Percentiles rank a stretch among this genome's conserved stretches.
Conservation (phyloP, 2,888 invertebrate genomes). For the Melipona bicolor region DNA sequence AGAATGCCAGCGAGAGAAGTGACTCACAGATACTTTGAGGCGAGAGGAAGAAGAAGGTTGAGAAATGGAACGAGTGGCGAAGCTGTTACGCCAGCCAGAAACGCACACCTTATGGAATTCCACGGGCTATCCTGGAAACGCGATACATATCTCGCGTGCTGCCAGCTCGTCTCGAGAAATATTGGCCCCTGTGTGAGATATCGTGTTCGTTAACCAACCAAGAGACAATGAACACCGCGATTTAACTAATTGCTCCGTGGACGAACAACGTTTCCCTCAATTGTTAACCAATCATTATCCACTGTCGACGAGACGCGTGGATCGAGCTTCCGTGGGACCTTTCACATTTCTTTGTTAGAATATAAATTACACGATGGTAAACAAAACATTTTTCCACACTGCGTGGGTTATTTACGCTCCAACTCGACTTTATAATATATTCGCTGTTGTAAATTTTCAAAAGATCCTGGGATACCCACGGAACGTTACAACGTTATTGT, state of each 20-base stretch:
- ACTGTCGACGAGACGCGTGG: background rate
- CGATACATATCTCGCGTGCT: conserved; percentile 40
- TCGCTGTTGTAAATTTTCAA: background rate
- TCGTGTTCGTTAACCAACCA: conserved; percentile 45
- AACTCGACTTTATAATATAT: too few relatives aligned
- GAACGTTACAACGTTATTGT: too few relatives aligned
- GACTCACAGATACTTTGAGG: conserved; percentile 50
- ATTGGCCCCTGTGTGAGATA: conserved; percentile 39
- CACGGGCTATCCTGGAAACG: conserved; percentile 49
- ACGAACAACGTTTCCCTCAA: background rate
- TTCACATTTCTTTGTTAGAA: background rate
- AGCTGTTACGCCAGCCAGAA: conserved; percentile 43
- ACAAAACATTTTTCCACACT: background rate
- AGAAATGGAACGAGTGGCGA: conserved; percentile 58
- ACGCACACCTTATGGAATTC: conserved; percentile 59
- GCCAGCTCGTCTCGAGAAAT: conserved; percentile 30
- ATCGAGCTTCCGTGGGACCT: background rate
- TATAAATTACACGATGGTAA: conserved; percentile 1
- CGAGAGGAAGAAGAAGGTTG: conserved; percentile 40
- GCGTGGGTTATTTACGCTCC: background rate
- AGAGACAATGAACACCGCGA: conserved; percentile 55
- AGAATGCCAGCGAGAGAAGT: conserved; percentile 21
- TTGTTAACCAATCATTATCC: background rate
- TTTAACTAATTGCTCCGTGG: conserved; percentile 33
- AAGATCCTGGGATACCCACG: background rate